Percentiles rank a stretch among this genome's conserved stretches.
These are phyloP conservation scores for Stictonetta naevosa DNA, from an alignment of 2,113 vertebrate genomes.

Conservation along the genomic window DNA sequence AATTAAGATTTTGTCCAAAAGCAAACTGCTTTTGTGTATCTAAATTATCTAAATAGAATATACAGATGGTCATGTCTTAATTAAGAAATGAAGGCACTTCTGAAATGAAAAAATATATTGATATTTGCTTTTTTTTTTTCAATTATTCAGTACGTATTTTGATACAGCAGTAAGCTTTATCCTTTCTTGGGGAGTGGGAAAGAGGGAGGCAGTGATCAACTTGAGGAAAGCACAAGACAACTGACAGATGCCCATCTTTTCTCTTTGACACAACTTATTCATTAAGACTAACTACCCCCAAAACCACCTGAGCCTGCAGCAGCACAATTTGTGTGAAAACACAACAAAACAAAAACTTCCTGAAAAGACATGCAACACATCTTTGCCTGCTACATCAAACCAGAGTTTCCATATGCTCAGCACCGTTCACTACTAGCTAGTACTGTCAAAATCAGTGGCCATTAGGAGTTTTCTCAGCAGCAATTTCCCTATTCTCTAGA, in stretches of 20 bases:
- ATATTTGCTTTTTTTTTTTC: not conserved
- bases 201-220: not conserved
- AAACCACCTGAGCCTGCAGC: not conserved
- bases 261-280: not conserved
- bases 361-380: not conserved
- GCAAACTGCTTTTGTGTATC: not conserved
- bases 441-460: not conserved
- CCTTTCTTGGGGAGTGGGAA: not conserved
- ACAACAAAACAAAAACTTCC: not conserved
- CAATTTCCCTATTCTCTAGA: not conserved
- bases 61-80: not conserved
- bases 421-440: not conserved
- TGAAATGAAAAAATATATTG: not conserved
- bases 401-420: not conserved
- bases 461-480: not conserved
- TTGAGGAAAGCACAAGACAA: not conserved
- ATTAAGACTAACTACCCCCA: not conserved
- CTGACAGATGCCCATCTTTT: fast-evolving
- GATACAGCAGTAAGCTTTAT: not conserved
- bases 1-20: not conserved
- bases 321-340: not conserved
- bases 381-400: not conserved
- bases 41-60: not conserved
- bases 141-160: not conserved
- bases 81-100: not conserved